Percentiles rank a stretch among this genome's conserved stretches.
phyloP scores from a whole-genome alignment of 2,113 vertebrate species.

The Loxodonta africana region DNA sequence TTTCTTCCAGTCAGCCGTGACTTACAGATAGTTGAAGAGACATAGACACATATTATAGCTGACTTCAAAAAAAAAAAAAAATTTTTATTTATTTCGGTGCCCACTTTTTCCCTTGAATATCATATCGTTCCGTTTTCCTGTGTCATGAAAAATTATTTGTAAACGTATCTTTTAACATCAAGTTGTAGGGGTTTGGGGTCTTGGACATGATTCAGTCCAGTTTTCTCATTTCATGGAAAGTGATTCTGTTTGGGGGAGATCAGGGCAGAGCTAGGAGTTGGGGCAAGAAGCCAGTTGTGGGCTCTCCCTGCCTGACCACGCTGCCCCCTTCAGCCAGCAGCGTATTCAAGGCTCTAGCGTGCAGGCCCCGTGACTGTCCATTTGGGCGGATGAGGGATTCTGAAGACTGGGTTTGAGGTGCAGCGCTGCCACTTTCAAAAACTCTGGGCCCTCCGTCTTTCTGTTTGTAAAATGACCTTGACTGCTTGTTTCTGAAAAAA shows the following conservation, averaged over 20 bases:
- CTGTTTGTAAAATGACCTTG: neutral
- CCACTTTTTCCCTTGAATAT: neutral
- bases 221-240: neutral
- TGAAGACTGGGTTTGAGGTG: neutral
- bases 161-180: neutral
- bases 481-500: neutral
- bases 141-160: neutral
- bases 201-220: neutral
- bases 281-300: neutral
- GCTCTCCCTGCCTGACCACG: accelerated
- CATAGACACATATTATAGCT: accelerated
- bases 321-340: neutral
- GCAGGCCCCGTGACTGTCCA: accelerated
- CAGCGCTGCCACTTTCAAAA: accelerated
- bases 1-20: accelerated
- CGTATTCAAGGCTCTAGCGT: accelerated
- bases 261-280: neutral
- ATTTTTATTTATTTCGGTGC: too few relatives aligned
- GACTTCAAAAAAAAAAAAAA: neutral
- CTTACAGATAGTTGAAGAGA: neutral
- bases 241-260: neutral
- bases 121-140: neutral
- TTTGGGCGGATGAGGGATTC: neutral
- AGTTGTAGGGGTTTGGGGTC: neutral
- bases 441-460: neutral